Base-by-base conservation (phyloP, 23 tunicate species). In the Ciona savignyi region DNA sequence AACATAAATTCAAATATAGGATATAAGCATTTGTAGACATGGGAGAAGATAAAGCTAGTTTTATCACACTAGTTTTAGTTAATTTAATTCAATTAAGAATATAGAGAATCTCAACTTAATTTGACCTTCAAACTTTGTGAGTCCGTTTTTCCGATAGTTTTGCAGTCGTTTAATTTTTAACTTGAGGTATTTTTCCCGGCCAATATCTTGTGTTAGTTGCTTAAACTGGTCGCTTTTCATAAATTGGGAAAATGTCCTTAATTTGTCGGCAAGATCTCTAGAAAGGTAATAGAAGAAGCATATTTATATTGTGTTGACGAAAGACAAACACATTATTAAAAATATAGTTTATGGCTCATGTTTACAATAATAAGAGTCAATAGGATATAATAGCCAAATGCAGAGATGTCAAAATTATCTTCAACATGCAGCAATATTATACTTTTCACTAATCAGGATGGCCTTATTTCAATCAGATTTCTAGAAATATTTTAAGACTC, bases 151-250 rank as follows among this genome's bases (percentile, higher is more conserved):
- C 30, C 97, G 60, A 61, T 91, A 91, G 29, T 67, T 71, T 60
- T 85, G 79, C 32, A 91, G 68, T 34, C 70, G 83, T 9, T 70
- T 65, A 20, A 91, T 80, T 80, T 65, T 80, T 33, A 65, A 65
- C 33, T 80, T 80, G 76, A 91, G 60, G 2, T 63, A 35, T 71
- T 77, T 66, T 63, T 84, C 97, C 33, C 75, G 75, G 30, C 65
- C 19, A 20, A 76, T 22, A 70, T 78, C 87, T 64, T 79, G 35
- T 20, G 77, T 60, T 30, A 91, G 56, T 51, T 76, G 67, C 22
- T 74, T 35, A 33, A 83, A 72, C 65, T 91, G 97, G 27, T 85
- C 86, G 26, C 56, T 42, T 62, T 87, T 79, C 97, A 91, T 85
- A 42, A 74, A 91, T 80, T 85, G 97, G 19, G 80, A 76, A 74